Percentiles rank a stretch among this genome's conserved stretches.
Evolutionary conservation across 2,113 vertebrate genomes (phyloP).

Genomic region (Pygoscelis antarcticus): DNA sequence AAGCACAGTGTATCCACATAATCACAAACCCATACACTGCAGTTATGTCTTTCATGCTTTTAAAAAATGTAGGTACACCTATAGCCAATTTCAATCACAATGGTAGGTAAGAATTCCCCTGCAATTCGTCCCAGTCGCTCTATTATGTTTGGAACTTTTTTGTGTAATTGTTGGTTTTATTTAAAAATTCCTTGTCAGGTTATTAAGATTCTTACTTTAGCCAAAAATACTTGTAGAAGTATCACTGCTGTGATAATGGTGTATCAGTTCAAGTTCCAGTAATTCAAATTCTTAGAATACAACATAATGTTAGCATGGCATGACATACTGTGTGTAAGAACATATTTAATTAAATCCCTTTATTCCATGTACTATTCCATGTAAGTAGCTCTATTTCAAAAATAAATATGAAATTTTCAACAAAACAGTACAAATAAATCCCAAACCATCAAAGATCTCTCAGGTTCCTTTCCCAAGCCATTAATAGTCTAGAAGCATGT

Average conservation of each 20-base stretch:
- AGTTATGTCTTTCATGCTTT: neutral
- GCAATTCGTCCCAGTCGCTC: neutral
- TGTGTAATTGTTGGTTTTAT: neutral
- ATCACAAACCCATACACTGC: neutral
- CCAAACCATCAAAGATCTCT: neutral
- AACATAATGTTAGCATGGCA: neutral
- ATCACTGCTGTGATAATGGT: neutral
- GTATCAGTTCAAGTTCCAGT: neutral
- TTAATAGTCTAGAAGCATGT: neutral
- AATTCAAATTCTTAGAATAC: neutral
- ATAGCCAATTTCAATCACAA: neutral
- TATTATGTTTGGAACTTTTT: neutral
- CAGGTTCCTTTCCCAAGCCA: neutral
- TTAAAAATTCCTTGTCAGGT: neutral
- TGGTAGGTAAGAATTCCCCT: neutral
- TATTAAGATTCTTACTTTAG: neutral
- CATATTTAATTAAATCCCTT: neutral
- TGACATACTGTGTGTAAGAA: neutral
- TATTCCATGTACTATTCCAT: neutral
- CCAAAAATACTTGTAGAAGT: neutral
- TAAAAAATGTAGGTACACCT: neutral
- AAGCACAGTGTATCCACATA: slow-evolving; percentile 94
- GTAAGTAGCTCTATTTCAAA: neutral
- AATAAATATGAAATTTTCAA: neutral
- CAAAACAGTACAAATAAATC: neutral